These are phyloP conservation scores for Diarsia rubi DNA, from an alignment of 2,888 invertebrate genomes.

Conservation along the genomic window DNA sequence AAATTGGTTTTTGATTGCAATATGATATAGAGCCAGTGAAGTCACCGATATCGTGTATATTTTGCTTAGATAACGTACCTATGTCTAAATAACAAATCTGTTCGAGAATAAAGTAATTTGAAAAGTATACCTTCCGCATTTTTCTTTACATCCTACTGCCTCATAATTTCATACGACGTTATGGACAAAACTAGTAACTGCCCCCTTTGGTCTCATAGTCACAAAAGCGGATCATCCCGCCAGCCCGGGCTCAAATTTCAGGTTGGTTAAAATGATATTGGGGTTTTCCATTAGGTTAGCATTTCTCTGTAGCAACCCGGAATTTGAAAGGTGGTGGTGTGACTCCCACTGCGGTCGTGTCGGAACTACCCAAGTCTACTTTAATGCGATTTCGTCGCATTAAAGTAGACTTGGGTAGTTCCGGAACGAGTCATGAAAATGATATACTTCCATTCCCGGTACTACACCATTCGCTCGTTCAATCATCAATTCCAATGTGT, in stretches of 20 bases:
- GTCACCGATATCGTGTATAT: constrained; percentile 77
- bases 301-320: not conserved
- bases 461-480: too few species aligned
- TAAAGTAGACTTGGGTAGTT: too few species aligned
- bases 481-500: too few species aligned
- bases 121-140: constrained; percentile 54
- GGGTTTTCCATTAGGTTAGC: not conserved
- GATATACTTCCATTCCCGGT: too few species aligned
- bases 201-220: not conserved
- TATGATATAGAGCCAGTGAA: constrained; percentile 66
- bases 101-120: constrained; percentile 83
- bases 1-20: constrained; percentile 47
- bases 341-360: too few species aligned
- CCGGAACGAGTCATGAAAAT: too few species aligned
- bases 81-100: constrained; percentile 78
- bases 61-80: constrained; percentile 77
- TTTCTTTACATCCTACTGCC: not conserved
- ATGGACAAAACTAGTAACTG: not conserved
- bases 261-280: not conserved
- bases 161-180: not conserved
- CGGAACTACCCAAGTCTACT: too few species aligned
- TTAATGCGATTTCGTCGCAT: too few species aligned
- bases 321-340: not conserved
- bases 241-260: not conserved
- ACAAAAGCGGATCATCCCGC: not conserved